Evolutionary conservation across 2,797 vertebrate genomes (phyloP).

Genomic region (Crenichthys baileyi): DNA sequence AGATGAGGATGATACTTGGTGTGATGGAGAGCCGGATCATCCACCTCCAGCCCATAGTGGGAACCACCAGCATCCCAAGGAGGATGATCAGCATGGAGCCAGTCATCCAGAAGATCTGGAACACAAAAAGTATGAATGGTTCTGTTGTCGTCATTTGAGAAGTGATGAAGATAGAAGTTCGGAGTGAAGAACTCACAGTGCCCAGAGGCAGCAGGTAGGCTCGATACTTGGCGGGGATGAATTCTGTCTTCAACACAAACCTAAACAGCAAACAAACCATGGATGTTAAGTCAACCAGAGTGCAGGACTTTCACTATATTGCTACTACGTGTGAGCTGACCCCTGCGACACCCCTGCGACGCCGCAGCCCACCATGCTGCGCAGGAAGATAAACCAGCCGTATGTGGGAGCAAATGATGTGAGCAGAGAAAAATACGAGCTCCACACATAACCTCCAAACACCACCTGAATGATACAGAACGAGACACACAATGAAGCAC

Average conservation of each 20-base stretch:
- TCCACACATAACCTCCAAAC: slow-evolving; percentile 90
- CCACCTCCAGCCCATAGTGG: slow-evolving; percentile 93
- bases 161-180: background rate
- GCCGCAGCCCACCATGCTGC: slow-evolving; percentile 92
- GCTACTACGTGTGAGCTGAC: slow-evolving; percentile 69
- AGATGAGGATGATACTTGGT: slow-evolving; percentile 87
- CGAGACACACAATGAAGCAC: background rate
- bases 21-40: slow-evolving; percentile 90
- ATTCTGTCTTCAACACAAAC: slow-evolving; percentile 94
- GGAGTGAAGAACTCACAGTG: slow-evolving; percentile 79
- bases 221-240: slow-evolving; percentile 89
- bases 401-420: slow-evolving; percentile 93
- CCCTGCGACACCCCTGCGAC: slow-evolving; percentile 91
- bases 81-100: slow-evolving; percentile 92
- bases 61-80: slow-evolving; percentile 88
- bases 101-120: slow-evolving; percentile 92
- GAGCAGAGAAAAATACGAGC: slow-evolving; percentile 92
- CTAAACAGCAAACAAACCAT: slow-evolving; percentile 63
- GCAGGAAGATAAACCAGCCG: slow-evolving; percentile 92
- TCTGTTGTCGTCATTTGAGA: background rate
- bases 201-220: slow-evolving; percentile 89
- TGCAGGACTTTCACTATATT: background rate
- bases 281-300: background rate
- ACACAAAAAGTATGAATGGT: background rate
- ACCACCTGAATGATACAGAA: slow-evolving; percentile 82